Evolutionary conservation across 2,113 vertebrate genomes (phyloP).

Genomic region (Chroicocephalus ridibundus): DNA sequence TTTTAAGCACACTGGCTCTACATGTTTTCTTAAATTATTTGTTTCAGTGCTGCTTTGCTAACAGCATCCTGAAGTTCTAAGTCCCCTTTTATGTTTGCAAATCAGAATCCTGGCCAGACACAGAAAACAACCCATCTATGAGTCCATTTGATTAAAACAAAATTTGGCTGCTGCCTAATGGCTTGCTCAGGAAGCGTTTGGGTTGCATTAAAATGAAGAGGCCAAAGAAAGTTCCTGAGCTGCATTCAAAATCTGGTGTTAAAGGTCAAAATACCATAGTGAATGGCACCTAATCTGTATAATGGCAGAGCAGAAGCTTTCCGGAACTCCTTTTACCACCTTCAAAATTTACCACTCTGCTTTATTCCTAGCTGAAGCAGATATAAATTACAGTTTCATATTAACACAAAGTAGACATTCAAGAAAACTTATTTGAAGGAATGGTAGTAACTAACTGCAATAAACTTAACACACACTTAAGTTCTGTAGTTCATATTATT

Average conservation of each 20-base stretch:
- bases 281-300: background rate
- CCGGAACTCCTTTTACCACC: background rate
- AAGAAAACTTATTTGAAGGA: background rate
- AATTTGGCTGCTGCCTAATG: conserved; percentile 60
- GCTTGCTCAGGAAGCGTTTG: conserved; percentile 55
- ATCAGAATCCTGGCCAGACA: conserved; percentile 54
- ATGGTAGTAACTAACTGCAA: background rate
- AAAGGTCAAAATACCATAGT: conserved; percentile 39
- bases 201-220: conserved; percentile 63
- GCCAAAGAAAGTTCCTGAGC: conserved; percentile 56
- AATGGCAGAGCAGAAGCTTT: background rate
- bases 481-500: background rate
- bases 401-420: background rate
- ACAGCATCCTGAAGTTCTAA: background rate
- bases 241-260: conserved; percentile 43
- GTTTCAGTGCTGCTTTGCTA: background rate
- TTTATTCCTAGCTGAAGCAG: background rate
- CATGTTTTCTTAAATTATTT: background rate
- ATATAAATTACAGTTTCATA: background rate
- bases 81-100: background rate
- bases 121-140: conserved; percentile 37
- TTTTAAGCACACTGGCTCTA: background rate
- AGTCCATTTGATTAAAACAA: conserved; percentile 51
- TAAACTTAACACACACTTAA: background rate
- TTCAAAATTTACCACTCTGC: background rate